Evolutionary conservation across 2,888 invertebrate genomes (phyloP).

Genomic region (Adelognathus sp.): DNA sequence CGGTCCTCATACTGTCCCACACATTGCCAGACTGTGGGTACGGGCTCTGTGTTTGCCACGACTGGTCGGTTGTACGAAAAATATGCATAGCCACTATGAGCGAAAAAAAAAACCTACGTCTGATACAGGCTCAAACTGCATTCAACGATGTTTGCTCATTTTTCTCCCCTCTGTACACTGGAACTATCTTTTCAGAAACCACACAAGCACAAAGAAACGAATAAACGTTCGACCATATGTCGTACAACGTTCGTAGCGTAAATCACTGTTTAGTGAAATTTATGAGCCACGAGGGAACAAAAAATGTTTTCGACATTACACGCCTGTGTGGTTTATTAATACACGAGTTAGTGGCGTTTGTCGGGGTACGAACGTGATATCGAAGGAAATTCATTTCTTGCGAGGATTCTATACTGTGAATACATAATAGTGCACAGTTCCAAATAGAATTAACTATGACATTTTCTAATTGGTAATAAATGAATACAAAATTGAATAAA

Average conservation of each 20-base stretch:
- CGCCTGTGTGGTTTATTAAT: not conserved
- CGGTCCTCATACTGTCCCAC: not conserved
- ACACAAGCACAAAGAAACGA: conserved; percentile 20
- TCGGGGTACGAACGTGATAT: not conserved
- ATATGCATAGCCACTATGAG: conserved; percentile 38
- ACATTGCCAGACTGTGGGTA: not conserved
- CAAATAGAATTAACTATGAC: too few relatives aligned
- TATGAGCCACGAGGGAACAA: not conserved
- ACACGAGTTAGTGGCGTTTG: not conserved
- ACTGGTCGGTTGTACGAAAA: conserved; percentile 23
- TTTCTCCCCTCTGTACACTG: not conserved
- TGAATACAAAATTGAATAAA: too few relatives aligned
- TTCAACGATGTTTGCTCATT: conserved; percentile 28
- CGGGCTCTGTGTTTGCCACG: not conserved
- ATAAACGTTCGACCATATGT: conserved; percentile 40
- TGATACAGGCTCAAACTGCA: not conserved
- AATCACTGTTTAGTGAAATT: not conserved
- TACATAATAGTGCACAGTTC: not conserved
- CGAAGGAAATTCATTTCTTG: not conserved
- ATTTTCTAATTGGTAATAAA: too few relatives aligned
- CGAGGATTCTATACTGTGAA: not conserved
- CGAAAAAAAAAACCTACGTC: conserved; percentile 14
- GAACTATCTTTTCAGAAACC: not conserved
- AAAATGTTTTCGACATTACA: not conserved
- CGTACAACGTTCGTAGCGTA: conserved; percentile 1